Evolutionary conservation across 2,797 vertebrate species (phyloP).

Genomic region (Bradypodion ventrale): DNA sequence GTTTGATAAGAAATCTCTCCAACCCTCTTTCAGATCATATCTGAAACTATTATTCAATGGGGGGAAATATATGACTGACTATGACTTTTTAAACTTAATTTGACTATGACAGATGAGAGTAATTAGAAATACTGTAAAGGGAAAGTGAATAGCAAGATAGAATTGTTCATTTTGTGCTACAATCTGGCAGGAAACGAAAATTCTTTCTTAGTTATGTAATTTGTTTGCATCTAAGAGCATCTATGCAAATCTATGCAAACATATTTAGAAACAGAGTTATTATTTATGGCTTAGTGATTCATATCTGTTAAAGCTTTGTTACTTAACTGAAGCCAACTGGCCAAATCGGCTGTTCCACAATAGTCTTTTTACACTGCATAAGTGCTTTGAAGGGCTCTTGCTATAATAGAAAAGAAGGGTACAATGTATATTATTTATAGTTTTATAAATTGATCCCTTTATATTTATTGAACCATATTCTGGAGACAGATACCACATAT

Average conservation of each 20-base stretch:
- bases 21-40: neutral
- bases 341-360: constrained; percentile 11
- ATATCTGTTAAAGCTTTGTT: constrained; percentile 2
- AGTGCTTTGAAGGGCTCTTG: constrained; percentile 41
- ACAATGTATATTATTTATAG: constrained; percentile 38
- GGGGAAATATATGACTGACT: neutral
- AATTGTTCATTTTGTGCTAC: neutral
- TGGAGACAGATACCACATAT: constrained; percentile 21
- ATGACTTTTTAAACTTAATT: neutral
- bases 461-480: constrained; percentile 32
- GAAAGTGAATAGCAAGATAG: neutral
- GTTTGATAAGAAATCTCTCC: neutral
- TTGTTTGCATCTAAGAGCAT: neutral
- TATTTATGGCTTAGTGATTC: constrained; percentile 13
- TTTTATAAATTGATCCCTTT: constrained; percentile 34
- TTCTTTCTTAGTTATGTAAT: neutral
- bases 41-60: constrained; percentile 1
- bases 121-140: neutral
- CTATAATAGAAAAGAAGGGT: constrained; percentile 38
- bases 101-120: neutral
- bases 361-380: constrained; percentile 24
- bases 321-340: constrained; percentile 3
- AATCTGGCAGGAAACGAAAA: neutral
- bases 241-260: constrained; percentile 15
- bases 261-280: constrained; percentile 15